These are phyloP conservation scores for Syrista parreyssii DNA, from an alignment of 2,888 invertebrate genomes.

Conservation along the genomic window DNA sequence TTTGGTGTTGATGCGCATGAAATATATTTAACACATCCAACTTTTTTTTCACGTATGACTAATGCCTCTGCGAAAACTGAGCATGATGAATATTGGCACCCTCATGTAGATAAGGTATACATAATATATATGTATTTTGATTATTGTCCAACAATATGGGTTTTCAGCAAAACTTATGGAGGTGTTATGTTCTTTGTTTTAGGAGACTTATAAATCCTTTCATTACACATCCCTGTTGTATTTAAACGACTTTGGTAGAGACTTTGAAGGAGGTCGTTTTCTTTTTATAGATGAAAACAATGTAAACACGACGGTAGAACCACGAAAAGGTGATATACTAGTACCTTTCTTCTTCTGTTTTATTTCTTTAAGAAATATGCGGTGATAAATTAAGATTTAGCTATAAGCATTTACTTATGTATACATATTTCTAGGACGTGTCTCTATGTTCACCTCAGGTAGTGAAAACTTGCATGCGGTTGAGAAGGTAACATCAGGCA, in stretches of 20 bases:
- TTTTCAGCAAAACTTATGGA: conserved; percentile 9
- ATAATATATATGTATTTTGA: neutral
- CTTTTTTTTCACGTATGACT: conserved; percentile 86
- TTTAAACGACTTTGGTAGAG: conserved; percentile 78
- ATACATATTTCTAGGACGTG: conserved; percentile 70
- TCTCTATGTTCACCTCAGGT: conserved; percentile 89
- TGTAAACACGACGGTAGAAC: conserved; percentile 79
- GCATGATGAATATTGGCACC: conserved; percentile 93
- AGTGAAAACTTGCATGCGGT: conserved; percentile 87
- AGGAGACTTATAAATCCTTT: conserved; percentile 88
- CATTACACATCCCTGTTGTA: conserved; percentile 89
- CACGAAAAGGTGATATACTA: conserved; percentile 71
- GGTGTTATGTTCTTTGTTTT: conserved; percentile 48
- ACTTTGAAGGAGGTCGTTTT: conserved; percentile 87
- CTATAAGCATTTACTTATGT: neutral
- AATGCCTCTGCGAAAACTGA: conserved; percentile 76
- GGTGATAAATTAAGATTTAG: neutral
- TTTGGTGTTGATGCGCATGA: conserved; percentile 76
- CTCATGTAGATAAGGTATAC: conserved; percentile 85
- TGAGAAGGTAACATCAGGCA: conserved; percentile 81
- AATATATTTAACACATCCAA: conserved; percentile 85
- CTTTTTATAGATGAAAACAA: conserved; percentile 78
- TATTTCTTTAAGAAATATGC: neutral
- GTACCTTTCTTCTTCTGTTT: neutral
- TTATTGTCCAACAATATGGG: neutral